Evolutionary conservation across 2,888 invertebrate species (phyloP).

Genomic region (Polyploca ridens): DNA sequence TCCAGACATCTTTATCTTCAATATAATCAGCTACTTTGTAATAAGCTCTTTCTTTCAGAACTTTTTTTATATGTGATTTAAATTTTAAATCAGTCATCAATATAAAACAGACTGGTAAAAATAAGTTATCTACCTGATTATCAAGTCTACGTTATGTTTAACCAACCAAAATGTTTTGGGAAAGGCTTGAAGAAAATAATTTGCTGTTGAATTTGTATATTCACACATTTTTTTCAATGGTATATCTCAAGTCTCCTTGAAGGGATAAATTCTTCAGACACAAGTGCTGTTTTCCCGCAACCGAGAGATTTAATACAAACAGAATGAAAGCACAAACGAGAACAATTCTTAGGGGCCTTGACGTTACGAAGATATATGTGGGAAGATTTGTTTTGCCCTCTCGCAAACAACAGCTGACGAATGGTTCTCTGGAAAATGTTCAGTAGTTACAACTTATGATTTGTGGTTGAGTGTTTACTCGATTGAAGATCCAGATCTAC

Average conservation of each 20-base stretch:
- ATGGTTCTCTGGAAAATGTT: constrained; percentile 9
- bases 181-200: background rate
- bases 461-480: background rate
- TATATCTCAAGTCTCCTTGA: background rate
- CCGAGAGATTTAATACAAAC: background rate
- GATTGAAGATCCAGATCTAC: background rate
- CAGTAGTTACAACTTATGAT: constrained; percentile 8
- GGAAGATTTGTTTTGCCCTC: constrained; percentile 13
- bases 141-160: background rate
- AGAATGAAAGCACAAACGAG: constrained; percentile 5
- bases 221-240: background rate
- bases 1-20: too few species aligned
- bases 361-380: constrained; percentile 12
- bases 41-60: too few species aligned
- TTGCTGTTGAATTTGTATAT: background rate
- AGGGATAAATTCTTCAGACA: background rate
- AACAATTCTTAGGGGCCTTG: constrained; percentile 8
- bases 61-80: too few species aligned
- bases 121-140: too few species aligned
- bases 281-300: background rate
- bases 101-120: too few species aligned
- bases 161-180: background rate
- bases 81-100: too few species aligned
- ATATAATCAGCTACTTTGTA: too few species aligned
- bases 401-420: constrained; percentile 13